Percentiles rank a stretch among this genome's conserved stretches.
Evolutionary conservation across 2,113 vertebrate species (phyloP).

Genomic region (Zosterops japonicus): DNA sequence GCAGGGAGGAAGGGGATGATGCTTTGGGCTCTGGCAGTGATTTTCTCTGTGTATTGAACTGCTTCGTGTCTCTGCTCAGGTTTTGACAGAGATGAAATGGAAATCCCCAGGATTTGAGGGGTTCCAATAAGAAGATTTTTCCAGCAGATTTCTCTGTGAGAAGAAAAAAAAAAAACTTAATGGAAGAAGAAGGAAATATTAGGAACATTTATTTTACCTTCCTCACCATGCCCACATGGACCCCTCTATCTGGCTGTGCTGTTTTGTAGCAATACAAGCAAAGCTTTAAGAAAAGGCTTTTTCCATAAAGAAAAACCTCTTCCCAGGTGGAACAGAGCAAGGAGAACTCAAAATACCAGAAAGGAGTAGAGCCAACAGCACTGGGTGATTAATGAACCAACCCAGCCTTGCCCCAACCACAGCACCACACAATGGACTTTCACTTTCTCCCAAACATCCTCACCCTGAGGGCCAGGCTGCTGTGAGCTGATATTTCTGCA

Average conservation of each 20-base stretch:
- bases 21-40: background rate
- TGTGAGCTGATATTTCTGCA: background rate
- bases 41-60: background rate
- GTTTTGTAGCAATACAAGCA: background rate
- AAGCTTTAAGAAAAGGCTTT: background rate
- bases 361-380: background rate
- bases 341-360: background rate
- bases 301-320: background rate
- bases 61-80: background rate
- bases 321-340: background rate
- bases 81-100: background rate
- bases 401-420: background rate
- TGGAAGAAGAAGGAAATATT: background rate
- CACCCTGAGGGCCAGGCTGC: background rate
- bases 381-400: background rate
- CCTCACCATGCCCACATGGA: background rate
- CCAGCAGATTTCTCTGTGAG: background rate
- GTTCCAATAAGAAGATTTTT: background rate
- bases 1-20: background rate
- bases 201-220: background rate
- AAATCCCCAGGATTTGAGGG: background rate
- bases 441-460: slow-evolving; percentile 19
- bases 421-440: background rate
- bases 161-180: background rate
- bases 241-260: background rate